These are phyloP conservation scores for Clusia tigrina DNA, from an alignment of 2,888 invertebrate species.

Conservation along the genomic window DNA sequence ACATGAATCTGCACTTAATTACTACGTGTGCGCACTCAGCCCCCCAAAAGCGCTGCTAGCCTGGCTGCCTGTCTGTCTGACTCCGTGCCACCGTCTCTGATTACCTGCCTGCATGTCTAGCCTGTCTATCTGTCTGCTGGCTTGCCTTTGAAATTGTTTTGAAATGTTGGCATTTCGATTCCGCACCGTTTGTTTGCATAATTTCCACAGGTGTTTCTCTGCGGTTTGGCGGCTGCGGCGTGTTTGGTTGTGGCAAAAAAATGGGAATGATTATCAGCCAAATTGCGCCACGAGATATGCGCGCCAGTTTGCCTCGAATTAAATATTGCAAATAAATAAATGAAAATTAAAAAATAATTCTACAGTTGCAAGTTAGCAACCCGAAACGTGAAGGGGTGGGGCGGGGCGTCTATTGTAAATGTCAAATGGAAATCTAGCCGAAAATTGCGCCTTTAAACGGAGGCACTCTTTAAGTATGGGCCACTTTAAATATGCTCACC, in stretches of 20 bases:
- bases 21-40: neutral
- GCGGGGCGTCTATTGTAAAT: no score
- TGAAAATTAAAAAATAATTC: neutral
- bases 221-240: neutral
- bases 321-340: neutral
- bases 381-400: no score
- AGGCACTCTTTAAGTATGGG: no score
- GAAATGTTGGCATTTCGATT: neutral
- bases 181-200: neutral
- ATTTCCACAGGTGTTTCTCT: conserved; percentile 6
- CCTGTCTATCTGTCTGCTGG: neutral
- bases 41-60: no score
- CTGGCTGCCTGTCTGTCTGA: no score
- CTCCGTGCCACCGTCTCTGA: no score
- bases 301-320: neutral
- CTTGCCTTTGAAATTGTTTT: neutral
- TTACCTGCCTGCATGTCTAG: neutral
- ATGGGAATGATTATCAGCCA: no score
- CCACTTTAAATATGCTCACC: no score
- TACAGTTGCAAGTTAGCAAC: no score
- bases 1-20: conserved; percentile 11
- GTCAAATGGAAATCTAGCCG: no score
- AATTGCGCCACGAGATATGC: no score
- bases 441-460: no score
- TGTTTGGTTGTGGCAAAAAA: neutral